Percentiles rank a stretch among this genome's conserved stretches.
Conservation (phyloP, 2,113 vertebrate species). For the Takifugu bimaculatus region DNA sequence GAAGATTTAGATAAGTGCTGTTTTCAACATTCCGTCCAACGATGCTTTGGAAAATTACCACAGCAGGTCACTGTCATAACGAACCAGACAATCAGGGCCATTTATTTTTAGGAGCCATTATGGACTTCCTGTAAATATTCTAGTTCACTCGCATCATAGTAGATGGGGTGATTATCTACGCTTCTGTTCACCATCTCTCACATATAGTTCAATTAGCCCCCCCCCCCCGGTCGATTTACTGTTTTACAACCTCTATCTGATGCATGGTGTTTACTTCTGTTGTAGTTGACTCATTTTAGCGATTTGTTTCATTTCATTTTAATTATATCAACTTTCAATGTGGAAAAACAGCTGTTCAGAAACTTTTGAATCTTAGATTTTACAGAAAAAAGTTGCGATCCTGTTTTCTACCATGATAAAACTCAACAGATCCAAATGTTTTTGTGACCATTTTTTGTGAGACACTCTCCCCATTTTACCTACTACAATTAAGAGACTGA, state of each 20-base stretch:
- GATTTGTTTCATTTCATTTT: background rate
- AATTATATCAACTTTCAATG: background rate
- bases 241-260: background rate
- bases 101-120: constrained; percentile 36
- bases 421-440: no score
- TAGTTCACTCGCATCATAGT: constrained; percentile 24
- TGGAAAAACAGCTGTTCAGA: no score
- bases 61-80: constrained; percentile 19
- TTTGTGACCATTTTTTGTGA: no score
- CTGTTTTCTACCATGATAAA: no score
- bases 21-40: background rate
- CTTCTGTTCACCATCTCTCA: constrained; percentile 2
- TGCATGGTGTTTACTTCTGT: background rate
- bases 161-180: constrained; percentile 42
- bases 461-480: no score
- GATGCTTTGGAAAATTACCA: constrained; percentile 1
- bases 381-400: no score
- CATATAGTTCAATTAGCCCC: constrained; percentile 38
- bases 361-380: no score
- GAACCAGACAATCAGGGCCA: constrained; percentile 34
- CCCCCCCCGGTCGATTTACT: constrained; percentile 12
- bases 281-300: no score
- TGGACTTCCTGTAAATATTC: constrained; percentile 1
- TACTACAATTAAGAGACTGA: no score
- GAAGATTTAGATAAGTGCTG: no score